Conservation (phyloP, 2,797 vertebrate species). For the Molossus molossus region DNA sequence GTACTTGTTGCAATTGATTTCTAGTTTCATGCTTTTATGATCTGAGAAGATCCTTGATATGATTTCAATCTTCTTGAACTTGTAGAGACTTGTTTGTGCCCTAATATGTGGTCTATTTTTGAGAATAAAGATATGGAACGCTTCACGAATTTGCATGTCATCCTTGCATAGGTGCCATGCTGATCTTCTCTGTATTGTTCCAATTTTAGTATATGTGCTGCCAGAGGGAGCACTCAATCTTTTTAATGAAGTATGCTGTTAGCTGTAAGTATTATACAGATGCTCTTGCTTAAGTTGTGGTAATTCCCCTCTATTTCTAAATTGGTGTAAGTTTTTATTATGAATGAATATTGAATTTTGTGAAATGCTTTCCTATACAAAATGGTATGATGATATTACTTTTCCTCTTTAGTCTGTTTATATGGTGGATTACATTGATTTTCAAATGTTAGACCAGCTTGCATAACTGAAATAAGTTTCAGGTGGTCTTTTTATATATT, state of each 20-base stretch:
- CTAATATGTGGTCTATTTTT: too few relatives aligned
- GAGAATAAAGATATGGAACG: too few relatives aligned
- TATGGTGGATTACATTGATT: conserved; percentile 28
- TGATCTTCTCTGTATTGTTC: too few relatives aligned
- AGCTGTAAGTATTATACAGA: neutral
- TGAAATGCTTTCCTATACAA: neutral
- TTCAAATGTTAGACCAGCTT: conserved; percentile 6
- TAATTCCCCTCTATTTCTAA: conserved; percentile 11
- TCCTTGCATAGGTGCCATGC: too few relatives aligned
- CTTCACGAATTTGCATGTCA: too few relatives aligned
- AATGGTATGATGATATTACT: neutral
- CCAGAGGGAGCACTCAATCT: neutral
- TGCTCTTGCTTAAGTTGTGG: neutral
- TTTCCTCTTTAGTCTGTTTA: conserved; percentile 24
- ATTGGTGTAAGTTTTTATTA: neutral
- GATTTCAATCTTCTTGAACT: too few relatives aligned
- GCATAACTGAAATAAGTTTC: neutral
- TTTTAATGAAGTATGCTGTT: neutral
- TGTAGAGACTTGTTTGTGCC: too few relatives aligned
- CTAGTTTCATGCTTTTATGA: too few relatives aligned
- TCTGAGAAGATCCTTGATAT: too few relatives aligned
- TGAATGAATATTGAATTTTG: neutral
- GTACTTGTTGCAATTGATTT: too few relatives aligned
- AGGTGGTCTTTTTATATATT: neutral
- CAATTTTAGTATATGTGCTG: too few relatives aligned